These are phyloP conservation scores for Cantharis lateralis DNA, from an alignment of 2,888 invertebrate genomes.

Conservation along the genomic window DNA sequence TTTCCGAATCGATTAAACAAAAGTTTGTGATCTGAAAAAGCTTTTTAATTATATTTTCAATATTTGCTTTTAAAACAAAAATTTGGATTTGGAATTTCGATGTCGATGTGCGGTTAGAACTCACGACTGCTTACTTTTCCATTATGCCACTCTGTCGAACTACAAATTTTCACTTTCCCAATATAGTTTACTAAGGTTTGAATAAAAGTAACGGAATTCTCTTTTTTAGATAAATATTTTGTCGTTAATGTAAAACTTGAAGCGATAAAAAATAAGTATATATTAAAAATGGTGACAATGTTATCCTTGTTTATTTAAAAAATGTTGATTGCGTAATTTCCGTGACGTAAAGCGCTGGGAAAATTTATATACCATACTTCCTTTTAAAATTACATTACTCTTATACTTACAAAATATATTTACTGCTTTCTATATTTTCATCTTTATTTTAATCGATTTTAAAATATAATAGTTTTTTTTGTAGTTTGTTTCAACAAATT, in stretches of 20 bases:
- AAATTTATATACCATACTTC: conserved; percentile 1
- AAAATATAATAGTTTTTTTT: not conserved
- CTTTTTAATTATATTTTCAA: not conserved
- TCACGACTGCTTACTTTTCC: not conserved
- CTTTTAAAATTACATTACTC: not conserved
- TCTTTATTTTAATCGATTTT: not conserved
- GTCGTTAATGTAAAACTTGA: not conserved
- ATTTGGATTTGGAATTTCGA: not conserved
- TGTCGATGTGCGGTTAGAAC: not conserved
- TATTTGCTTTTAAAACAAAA: not conserved
- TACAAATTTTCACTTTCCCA: not conserved
- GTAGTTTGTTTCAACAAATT: not conserved
- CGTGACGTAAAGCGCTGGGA: not conserved
- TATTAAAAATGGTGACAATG: not conserved
- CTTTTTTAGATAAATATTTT: not conserved
- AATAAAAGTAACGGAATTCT: not conserved
- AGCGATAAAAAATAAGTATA: not conserved
- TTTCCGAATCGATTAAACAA: not conserved
- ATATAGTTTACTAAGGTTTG: not conserved
- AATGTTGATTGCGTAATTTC: conserved; percentile 1
- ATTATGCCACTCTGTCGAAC: not conserved
- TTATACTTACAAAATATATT: not conserved
- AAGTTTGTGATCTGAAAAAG: not conserved
- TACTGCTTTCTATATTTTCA: not conserved
- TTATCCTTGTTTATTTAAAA: not conserved